phyloP scores from a whole-genome alignment of 2,888 invertebrate genomes.

The Andrena minutula region DNA sequence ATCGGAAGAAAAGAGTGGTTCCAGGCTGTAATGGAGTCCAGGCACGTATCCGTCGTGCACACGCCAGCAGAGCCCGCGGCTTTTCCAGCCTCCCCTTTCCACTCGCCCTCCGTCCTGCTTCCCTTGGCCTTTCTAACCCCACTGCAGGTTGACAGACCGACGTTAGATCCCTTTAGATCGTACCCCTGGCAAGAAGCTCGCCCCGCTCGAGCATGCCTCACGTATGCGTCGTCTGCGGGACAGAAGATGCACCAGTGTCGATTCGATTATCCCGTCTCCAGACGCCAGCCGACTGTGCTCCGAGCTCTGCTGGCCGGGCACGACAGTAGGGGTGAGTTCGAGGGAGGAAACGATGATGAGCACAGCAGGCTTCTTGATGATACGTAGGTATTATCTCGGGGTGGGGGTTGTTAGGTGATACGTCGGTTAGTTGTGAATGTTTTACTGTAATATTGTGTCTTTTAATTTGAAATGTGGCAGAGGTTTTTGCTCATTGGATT shows the following conservation, averaged over 20 bases:
- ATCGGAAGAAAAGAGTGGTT: constrained; percentile 77
- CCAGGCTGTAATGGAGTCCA: constrained; percentile 78
- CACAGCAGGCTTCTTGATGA: neutral
- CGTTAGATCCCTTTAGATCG: constrained; percentile 64
- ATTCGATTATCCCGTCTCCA: constrained; percentile 5
- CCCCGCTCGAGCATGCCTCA: constrained; percentile 2
- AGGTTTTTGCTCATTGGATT: no score
- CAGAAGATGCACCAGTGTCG: constrained; percentile 8
- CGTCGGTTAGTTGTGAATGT: neutral
- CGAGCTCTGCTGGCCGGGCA: neutral
- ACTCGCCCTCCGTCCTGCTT: constrained; percentile 13
- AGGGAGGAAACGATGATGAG: constrained; percentile 5
- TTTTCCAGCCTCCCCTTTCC: constrained; percentile 74
- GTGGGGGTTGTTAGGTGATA: neutral
- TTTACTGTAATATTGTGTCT: no score
- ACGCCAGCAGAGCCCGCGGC: constrained; percentile 80
- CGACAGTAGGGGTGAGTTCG: neutral
- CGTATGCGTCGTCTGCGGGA: constrained; percentile 22
- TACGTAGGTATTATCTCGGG: neutral
- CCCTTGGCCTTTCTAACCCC: constrained; percentile 31
- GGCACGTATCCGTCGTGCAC: constrained; percentile 80
- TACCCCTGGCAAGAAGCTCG: constrained; percentile 8
- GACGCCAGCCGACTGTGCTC: constrained; percentile 1
- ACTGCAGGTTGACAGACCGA: constrained; percentile 73
- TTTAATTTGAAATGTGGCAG: no score